A percentile compares a stretch with the other conserved stretches of the same genome.
These are phyloP conservation scores for Litoditis marina DNA, from an alignment of 2,888 invertebrate genomes.

Conservation along the genomic window DNA sequence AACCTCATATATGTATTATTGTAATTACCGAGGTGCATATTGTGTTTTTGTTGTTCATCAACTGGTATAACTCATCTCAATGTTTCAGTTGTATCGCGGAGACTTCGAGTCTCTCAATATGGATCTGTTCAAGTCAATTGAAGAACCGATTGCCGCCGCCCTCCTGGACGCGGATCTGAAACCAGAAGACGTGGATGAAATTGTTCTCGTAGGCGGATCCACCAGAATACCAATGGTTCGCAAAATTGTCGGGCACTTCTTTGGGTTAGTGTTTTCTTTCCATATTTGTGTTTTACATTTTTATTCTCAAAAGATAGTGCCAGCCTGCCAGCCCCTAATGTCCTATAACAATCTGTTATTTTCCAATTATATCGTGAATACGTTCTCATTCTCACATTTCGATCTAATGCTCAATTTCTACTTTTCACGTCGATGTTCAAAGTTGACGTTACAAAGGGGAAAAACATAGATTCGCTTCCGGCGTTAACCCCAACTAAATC, in stretches of 20 bases:
- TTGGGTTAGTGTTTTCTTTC: conserved; percentile 46
- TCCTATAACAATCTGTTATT: no score
- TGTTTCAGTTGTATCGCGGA: conserved; percentile 61
- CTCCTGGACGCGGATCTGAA: conserved; percentile 54
- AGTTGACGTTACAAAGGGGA: no score
- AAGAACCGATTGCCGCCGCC: conserved; percentile 64
- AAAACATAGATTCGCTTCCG: no score
- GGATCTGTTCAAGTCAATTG: conserved; percentile 64
- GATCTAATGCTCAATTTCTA: background rate
- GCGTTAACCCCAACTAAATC: no score
- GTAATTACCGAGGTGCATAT: no score
- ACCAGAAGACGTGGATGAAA: conserved; percentile 64
- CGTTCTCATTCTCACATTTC: no score
- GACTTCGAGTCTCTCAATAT: conserved; percentile 65
- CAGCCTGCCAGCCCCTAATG: no score
- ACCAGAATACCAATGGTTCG: conserved; percentile 65
- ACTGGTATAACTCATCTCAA: no score
- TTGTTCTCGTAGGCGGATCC: conserved; percentile 67
- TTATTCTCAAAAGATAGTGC: no score
- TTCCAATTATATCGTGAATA: no score
- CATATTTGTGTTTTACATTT: conserved; percentile 2
- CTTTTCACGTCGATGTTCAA: no score
- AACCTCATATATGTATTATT: no score
- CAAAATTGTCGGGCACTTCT: conserved; percentile 64
- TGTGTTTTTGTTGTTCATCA: background rate